Base-by-base conservation (phyloP, 1,140 invertebrate species). In the Eulimnadia texana region DNA sequence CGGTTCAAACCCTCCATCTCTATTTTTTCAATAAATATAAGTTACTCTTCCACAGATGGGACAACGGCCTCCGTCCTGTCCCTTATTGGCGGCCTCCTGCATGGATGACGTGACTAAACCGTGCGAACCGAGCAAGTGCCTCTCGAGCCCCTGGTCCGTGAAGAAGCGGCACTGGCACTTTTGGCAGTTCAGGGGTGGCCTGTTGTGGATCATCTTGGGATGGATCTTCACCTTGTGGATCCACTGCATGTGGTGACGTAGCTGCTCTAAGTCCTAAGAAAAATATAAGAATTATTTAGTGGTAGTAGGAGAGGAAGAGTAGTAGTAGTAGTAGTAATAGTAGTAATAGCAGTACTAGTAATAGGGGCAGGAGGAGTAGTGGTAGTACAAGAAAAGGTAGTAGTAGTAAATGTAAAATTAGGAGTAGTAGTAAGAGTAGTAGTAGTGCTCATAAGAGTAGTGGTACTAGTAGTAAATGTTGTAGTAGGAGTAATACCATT, bases 201-300 rank as follows among this genome's bases (percentile, higher is more conserved):
- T 78, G 73, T 91, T 93, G 70, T 92, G 90, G 64, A 93, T 91
- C 90, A 93, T 93, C 75, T 93, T 93, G 63, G 90, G 90, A 77
- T 93, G 90, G 69, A 93, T 93, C 76, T 93, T 93, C 57, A 93
- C 89, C 81, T 93, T 93, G 71, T 93, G 91, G 70, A 93, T 92
- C 88, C 89, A 93, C 68, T 92, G 88, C 91, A 94, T 94, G 70
- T 94, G 91, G 73, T 91, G 93, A 64, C 90, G 77, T 47, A 93
- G 75, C 74, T 93, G 89, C 68, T 93, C 90, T 67, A 93, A 77
- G 74, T 93, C 90, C 79, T 82, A 63, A 9, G 71, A 70, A 69
- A 61, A 58, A 62, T 55, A 11, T 55, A 27, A 19, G 24, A 55
- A 50, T 58, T 33, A 58, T n/a, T 16, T 42, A 42, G 6, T n/a